phyloP scores from a whole-genome alignment of 2,888 invertebrate species.

The Diaphora mendica region DNA sequence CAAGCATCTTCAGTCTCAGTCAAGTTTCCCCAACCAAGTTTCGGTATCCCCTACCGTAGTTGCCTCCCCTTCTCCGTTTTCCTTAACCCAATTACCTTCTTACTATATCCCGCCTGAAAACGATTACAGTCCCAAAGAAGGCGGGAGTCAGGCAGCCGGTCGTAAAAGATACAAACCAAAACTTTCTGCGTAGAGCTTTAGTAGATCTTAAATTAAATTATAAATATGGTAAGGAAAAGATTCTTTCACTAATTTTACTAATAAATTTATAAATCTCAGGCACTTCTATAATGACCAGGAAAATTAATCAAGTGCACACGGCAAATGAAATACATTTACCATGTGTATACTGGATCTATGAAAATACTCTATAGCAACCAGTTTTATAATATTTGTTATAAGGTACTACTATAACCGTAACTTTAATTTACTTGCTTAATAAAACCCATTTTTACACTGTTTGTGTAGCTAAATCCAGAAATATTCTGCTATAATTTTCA shows the following conservation, averaged over 20 bases:
- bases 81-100: slow-evolving; percentile 1
- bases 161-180: not conserved
- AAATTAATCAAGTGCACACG: no score
- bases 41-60: not conserved
- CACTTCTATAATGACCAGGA: no score
- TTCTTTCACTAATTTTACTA: no score
- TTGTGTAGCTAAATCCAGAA: not conserved
- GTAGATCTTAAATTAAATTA: no score
- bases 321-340: no score
- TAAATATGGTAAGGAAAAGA: no score
- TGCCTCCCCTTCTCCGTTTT: not conserved
- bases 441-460: not conserved
- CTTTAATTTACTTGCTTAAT: slow-evolving; percentile 5
- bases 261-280: no score
- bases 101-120: not conserved
- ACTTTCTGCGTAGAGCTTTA: not conserved
- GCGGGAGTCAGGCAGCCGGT: not conserved
- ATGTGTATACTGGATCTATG: not conserved
- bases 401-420: not conserved
- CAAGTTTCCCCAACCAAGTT: not conserved
- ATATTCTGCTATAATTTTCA: not conserved
- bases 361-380: not conserved
- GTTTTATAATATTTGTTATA: not conserved
- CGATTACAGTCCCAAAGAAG: not conserved
- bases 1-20: not conserved